These are phyloP conservation scores for Choreutis nemorana DNA, from an alignment of 2,888 invertebrate species.

Conservation along the genomic window DNA sequence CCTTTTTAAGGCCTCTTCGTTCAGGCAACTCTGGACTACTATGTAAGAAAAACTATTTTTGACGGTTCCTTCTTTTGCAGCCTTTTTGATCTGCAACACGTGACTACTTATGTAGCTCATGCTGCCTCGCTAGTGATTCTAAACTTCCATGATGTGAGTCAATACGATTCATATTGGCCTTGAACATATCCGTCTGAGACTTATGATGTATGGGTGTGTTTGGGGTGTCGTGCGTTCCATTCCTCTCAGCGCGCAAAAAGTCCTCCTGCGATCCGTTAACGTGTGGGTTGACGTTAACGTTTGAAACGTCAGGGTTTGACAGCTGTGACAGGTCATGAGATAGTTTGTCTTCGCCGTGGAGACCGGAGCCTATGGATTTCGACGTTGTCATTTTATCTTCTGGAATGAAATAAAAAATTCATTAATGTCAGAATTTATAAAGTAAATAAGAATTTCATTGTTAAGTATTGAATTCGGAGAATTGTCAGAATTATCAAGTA, in stretches of 20 bases:
- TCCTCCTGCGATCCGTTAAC: conserved; percentile 40
- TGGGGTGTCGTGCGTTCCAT: conserved; percentile 12
- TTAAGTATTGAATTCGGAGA: too few species aligned
- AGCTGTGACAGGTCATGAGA: conserved; percentile 39
- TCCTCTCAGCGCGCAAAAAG: conserved; percentile 34
- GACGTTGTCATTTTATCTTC: conserved; percentile 29
- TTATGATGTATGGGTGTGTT: conserved; percentile 17
- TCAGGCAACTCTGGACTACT: too few species aligned
- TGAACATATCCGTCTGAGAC: conserved; percentile 31
- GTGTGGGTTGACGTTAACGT: conserved; percentile 12
- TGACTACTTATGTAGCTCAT: too few species aligned
- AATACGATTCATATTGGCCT: conserved; percentile 59
- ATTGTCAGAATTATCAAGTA: too few species aligned
- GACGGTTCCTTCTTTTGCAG: too few species aligned
- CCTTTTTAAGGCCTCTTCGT: too few species aligned
- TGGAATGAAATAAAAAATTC: conserved; percentile 13
- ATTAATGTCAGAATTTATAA: too few species aligned
- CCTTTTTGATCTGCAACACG: too few species aligned
- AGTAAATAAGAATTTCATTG: too few species aligned
- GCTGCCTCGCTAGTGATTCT: conserved; percentile 26
- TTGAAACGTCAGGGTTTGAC: conserved; percentile 25
- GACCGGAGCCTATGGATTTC: conserved; percentile 33
- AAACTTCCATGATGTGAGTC: conserved; percentile 55
- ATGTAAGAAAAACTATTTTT: too few species aligned
- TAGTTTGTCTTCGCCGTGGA: conserved; percentile 25